phyloP scores from a whole-genome alignment of 2,113 vertebrate genomes.

The Carassius carassius region DNA sequence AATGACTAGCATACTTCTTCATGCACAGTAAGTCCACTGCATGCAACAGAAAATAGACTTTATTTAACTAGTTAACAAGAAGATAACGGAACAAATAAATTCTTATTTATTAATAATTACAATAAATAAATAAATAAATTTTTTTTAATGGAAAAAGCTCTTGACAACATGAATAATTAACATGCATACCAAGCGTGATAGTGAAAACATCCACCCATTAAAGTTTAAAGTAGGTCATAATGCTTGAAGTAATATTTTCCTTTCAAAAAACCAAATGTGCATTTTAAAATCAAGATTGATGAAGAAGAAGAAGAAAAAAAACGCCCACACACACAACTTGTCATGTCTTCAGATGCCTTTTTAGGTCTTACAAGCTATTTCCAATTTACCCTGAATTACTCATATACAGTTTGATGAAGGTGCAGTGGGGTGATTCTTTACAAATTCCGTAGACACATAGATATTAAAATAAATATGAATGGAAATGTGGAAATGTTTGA shows the following conservation, averaged over 20 bases:
- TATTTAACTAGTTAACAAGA: neutral
- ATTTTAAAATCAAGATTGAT: neutral
- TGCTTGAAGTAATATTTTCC: neutral
- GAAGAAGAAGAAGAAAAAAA: neutral
- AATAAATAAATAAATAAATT: neutral
- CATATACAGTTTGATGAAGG: neutral
- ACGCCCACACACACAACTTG: neutral
- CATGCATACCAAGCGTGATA: neutral
- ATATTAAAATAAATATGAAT: neutral
- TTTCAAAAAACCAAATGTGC: neutral
- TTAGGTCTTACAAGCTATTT: conserved; percentile 18
- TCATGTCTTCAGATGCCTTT: conserved; percentile 6
- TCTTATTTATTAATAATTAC: neutral
- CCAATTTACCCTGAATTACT: conserved; percentile 5
- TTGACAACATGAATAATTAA: conserved; percentile 4
- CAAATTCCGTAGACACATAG: neutral
- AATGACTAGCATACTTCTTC: no score
- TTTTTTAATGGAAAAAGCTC: neutral
- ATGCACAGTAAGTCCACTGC: no score
- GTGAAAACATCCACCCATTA: neutral
- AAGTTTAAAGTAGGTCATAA: neutral
- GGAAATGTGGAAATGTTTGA: conserved; percentile 16
- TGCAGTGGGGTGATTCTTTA: neutral
- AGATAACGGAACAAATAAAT: neutral
- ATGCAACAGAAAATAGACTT: neutral